Percentiles rank a stretch among this genome's conserved stretches.
Evolutionary conservation across 1,140 invertebrate genomes (phyloP).

Genomic region (Asbolus verrucosus): DNA sequence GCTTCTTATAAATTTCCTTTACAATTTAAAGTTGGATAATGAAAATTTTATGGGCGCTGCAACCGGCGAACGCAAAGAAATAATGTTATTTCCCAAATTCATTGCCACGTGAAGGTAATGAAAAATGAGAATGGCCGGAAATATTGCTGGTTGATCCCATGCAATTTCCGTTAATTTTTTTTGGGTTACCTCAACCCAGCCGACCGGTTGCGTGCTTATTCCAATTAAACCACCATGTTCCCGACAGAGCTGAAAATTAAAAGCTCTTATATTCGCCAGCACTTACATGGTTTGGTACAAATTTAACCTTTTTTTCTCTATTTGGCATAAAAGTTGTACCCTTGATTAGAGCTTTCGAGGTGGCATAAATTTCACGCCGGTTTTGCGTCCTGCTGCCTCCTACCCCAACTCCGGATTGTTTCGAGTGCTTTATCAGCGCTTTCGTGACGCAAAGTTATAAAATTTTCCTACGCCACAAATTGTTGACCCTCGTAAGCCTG

Average conservation of each 20-base stretch:
- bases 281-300: constrained; percentile 24
- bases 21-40: constrained; percentile 2
- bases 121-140: too few relatives aligned
- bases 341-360: constrained; percentile 10
- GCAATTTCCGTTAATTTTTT: not conserved
- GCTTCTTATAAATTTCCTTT: constrained; percentile 1
- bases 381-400: not conserved
- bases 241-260: constrained; percentile 2
- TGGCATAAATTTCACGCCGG: not conserved
- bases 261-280: constrained; percentile 8
- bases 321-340: constrained; percentile 1
- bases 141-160: not conserved
- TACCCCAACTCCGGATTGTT: not conserved
- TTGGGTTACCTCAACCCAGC: not conserved
- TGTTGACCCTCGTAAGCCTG: constrained; percentile 10
- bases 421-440: constrained; percentile 12
- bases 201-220: not conserved
- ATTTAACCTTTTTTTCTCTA: not conserved
- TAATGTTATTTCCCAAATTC: not conserved
- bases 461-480: constrained; percentile 17
- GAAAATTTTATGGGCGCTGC: constrained; percentile 6
- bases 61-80: not conserved
- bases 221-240: constrained; percentile 1
- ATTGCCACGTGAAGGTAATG: not conserved
- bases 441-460: constrained; percentile 24